These are phyloP conservation scores for Isoperla grammatica DNA, from an alignment of 2,888 invertebrate species.

Conservation along the genomic window DNA sequence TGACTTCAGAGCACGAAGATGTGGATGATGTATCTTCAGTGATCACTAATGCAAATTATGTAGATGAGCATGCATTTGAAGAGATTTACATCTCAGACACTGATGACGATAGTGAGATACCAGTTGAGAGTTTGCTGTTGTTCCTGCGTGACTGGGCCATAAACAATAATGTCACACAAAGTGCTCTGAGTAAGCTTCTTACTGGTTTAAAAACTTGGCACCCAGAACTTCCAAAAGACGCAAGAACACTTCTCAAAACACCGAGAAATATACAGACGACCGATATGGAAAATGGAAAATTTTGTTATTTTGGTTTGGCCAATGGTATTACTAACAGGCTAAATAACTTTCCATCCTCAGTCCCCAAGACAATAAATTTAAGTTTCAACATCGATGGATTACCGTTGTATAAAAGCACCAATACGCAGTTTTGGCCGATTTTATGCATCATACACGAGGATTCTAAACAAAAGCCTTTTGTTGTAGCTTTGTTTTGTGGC, in stretches of 20 bases:
- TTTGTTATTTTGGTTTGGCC: conserved; percentile 8
- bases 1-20: too few relatives aligned
- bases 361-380: not conserved
- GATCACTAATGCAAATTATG: too few relatives aligned
- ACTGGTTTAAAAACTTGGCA: not conserved
- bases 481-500: conserved; percentile 2
- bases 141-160: not conserved
- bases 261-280: not conserved
- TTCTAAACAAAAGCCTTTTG: not conserved
- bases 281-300: not conserved
- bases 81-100: too few relatives aligned
- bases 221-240: not conserved
- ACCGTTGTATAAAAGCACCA: conserved; percentile 26
- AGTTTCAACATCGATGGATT: conserved; percentile 25
- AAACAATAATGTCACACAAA: not conserved
- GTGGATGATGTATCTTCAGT: too few relatives aligned
- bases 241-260: conserved; percentile 2
- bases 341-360: not conserved
- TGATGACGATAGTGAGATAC: too few relatives aligned
- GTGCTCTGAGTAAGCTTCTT: not conserved
- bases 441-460: conserved; percentile 17
- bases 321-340: not conserved
- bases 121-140: too few relatives aligned
- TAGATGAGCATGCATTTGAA: too few relatives aligned
- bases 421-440: conserved; percentile 29